Evolutionary conservation across 2,113 vertebrate genomes (phyloP).

Genomic region (Pedionomus torquatus): DNA sequence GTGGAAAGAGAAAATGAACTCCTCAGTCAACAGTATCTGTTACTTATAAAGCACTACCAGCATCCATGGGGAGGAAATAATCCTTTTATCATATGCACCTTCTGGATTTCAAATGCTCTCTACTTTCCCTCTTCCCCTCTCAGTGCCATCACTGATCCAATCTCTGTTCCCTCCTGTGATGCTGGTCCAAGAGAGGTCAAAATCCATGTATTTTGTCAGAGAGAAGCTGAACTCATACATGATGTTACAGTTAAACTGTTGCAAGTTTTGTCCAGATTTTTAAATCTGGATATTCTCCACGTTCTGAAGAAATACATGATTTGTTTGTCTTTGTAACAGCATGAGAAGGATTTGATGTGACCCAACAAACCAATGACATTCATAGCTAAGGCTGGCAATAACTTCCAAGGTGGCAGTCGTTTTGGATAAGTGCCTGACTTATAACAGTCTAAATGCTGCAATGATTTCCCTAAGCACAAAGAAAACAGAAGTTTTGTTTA

Average conservation of each 20-base stretch:
- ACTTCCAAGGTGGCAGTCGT: constrained; percentile 40
- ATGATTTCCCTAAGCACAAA: constrained; percentile 4
- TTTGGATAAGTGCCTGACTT: constrained; percentile 36
- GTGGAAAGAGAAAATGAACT: background rate
- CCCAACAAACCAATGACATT: constrained; percentile 39
- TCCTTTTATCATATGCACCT: background rate
- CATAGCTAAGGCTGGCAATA: constrained; percentile 1
- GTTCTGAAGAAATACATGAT: background rate
- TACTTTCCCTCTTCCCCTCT: background rate
- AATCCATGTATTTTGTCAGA: background rate
- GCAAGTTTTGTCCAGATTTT: background rate
- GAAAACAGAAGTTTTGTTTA: background rate
- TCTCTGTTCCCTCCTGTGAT: background rate
- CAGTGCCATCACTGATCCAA: background rate
- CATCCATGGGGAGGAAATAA: background rate
- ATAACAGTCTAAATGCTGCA: background rate
- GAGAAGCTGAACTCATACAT: background rate
- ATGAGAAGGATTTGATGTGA: background rate
- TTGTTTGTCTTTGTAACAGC: background rate
- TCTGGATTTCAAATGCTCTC: background rate
- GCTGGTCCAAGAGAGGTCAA: background rate
- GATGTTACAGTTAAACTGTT: background rate
- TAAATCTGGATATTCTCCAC: background rate
- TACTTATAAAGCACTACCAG: background rate
- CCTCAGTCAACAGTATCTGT: background rate